phyloP scores from a whole-genome alignment of 2,113 vertebrate genomes.

The Ictalurus punctatus region DNA sequence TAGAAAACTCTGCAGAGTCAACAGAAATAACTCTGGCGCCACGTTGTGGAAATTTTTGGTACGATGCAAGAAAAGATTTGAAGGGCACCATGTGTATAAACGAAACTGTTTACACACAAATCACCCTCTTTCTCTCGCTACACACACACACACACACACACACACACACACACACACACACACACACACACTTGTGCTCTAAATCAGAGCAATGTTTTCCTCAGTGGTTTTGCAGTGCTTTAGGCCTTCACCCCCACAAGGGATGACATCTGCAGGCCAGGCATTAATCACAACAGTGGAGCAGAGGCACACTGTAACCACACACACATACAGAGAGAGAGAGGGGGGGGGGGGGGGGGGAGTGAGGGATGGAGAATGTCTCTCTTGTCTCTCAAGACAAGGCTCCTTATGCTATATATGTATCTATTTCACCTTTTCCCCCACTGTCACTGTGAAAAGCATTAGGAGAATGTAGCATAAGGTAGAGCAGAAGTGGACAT shows the following conservation, averaged over 20 bases:
- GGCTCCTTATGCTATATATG: background rate
- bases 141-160: background rate
- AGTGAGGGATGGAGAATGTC: background rate
- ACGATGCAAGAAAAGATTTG: background rate
- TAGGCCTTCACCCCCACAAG: conserved; percentile 38
- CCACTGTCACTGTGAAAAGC: background rate
- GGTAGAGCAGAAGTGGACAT: background rate
- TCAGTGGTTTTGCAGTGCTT: conserved; percentile 41
- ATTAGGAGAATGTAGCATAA: background rate
- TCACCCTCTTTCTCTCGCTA: background rate
- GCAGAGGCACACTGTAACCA: background rate
- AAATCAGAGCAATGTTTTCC: conserved; percentile 46
- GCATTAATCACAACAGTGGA: conserved; percentile 51
- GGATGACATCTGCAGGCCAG: conserved; percentile 47
- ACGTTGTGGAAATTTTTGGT: conserved; percentile 43
- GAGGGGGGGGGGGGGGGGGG: background rate
- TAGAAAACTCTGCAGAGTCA: background rate
- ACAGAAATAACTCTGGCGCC: conserved; percentile 39
- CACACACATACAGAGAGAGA: background rate
- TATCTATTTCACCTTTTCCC: background rate
- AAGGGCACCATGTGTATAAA: conserved; percentile 49
- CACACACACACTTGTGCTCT: background rate
- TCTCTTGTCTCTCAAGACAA: background rate
- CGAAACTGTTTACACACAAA: background rate
- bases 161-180: conserved; percentile 16